Conservation (phyloP, 2,113 vertebrate species). For the Dipodomys merriami region DNA sequence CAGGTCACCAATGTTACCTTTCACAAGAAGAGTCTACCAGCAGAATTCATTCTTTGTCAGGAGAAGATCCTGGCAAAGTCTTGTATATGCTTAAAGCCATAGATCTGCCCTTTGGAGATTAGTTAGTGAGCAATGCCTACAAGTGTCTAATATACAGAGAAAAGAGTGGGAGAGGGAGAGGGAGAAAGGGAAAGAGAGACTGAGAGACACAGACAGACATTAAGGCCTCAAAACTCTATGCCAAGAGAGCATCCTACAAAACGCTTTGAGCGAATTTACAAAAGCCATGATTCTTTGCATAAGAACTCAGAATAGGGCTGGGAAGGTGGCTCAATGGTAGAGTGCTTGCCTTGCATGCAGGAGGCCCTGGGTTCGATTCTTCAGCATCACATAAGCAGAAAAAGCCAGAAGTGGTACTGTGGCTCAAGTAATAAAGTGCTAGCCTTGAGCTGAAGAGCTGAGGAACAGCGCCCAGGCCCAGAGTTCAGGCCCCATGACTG, state of each 20-base stretch:
- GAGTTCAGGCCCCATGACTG: no score
- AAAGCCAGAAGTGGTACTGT: no score
- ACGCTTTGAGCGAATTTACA: not conserved
- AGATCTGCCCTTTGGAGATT: not conserved
- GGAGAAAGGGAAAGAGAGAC: not conserved
- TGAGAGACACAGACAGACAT: not conserved
- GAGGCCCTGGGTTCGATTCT: no score
- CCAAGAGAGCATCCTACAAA: not conserved
- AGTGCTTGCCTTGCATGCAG: no score
- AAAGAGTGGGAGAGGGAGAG: no score
- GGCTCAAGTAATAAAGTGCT: no score
- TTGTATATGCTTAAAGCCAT: not conserved
- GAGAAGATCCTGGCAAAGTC: not conserved
- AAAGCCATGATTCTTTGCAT: not conserved
- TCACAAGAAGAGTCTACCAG: not conserved
- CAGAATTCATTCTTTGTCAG: not conserved
- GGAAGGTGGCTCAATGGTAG: no score
- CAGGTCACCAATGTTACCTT: not conserved
- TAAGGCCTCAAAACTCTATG: not conserved
- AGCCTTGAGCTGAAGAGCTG: no score
- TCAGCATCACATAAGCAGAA: no score
- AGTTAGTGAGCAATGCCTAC: not conserved
- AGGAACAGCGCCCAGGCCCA: no score
- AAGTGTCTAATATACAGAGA: not conserved
- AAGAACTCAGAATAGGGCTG: not conserved